Conservation (phyloP, 2,797 vertebrate species). For the Acanthurus leucopareius region DNA sequence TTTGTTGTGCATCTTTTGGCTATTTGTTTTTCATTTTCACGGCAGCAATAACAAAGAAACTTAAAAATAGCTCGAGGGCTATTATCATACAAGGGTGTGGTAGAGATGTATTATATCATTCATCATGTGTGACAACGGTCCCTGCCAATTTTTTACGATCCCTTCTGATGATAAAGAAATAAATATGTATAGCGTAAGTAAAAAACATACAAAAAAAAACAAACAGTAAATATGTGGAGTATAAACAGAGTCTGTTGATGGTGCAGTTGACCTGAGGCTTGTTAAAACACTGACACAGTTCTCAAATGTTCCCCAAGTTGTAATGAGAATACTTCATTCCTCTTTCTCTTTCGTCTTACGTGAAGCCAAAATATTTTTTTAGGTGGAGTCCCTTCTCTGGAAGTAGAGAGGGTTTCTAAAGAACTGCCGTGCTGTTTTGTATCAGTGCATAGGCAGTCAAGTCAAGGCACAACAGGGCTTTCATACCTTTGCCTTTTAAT, state of each 20-base stretch:
- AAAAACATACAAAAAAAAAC: not conserved
- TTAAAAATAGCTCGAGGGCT: fast-evolving
- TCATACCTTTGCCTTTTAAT: not conserved
- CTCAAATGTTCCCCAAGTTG: not conserved
- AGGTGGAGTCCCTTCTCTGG: conserved; percentile 55
- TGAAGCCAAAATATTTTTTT: conserved; percentile 12
- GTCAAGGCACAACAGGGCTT: not conserved
- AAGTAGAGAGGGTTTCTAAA: conserved; percentile 56
- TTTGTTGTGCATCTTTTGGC: not conserved
- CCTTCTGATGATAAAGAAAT: not conserved
- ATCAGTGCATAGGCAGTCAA: not conserved
- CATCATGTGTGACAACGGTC: not conserved
- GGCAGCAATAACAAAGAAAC: not conserved
- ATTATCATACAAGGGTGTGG: not conserved
- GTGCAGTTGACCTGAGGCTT: not conserved
- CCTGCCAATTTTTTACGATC: not conserved
- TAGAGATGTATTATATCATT: not conserved
- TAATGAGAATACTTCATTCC: not conserved
- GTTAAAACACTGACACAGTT: not conserved
- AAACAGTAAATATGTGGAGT: not conserved
- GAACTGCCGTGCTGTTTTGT: conserved; percentile 32
- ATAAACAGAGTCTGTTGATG: too few species aligned
- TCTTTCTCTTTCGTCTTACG: not conserved
- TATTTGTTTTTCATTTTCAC: not conserved
- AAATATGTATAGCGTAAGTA: not conserved